Base-by-base conservation (phyloP, 2,888 invertebrate genomes). In the Noctua pronuba region DNA sequence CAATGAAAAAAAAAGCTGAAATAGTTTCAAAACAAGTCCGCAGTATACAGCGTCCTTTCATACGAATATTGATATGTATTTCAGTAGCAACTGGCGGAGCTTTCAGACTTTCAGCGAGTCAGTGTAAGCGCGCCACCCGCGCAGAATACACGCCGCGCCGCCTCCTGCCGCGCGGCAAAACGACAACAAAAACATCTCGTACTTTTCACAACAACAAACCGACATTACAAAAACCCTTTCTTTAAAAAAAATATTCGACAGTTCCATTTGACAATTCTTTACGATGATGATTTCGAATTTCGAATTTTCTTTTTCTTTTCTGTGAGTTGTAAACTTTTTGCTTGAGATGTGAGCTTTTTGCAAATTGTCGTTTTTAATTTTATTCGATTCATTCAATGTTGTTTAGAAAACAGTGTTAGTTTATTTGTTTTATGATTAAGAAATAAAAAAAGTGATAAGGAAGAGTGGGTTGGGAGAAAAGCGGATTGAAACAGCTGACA, bases 41-140 rank as follows among this genome's bases (percentile, higher is more conserved):
- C 70, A 62, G 65, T 62, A 65, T 16, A 60, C 28, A 83, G 66
- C 73, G 49, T 79, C 16, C 38, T 73, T 81, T 75, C 71, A 75
- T 83, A 85, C 60, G 73, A 80, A 88, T 84, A 86, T 89, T 83
- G 83, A 87, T 82, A 84, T 71, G 82, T 84, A 82, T 89, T 86
- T 82, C 83, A 76, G 67, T 71, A 77, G 58, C 72, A 68, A 81
- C 78, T 73, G 68, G 70, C 79, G 65, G 80, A 88, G 86, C 87
- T 88, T 87, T 88, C 82, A 86, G 74, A 80, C 66, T 89, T 89
- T 80, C 73, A 79, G 80, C 35, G 44, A 80, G 28, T 67, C 88
- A 90, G 90, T 90, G 66, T 86, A 76, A 84, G 85, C 89, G 87
- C 87, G 89, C 77, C 74, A 80, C 41, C 79, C 86, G 90, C 84